A percentile compares a stretch with the other conserved stretches of the same genome.
Evolutionary conservation across 2,113 vertebrate species (phyloP).

Genomic region (Mesitornis unicolor): DNA sequence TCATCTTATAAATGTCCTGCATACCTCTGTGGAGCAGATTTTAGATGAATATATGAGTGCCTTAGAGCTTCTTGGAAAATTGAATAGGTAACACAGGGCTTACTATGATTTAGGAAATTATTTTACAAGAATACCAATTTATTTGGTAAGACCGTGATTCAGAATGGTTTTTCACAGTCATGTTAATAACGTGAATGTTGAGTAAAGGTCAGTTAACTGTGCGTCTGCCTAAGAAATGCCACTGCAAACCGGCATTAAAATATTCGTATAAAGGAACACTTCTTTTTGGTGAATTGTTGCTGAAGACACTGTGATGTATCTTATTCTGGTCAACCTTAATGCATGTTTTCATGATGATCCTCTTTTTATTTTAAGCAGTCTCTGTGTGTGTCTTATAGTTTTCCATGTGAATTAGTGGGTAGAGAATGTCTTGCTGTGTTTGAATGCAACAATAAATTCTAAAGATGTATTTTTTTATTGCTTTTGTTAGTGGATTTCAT

Average conservation of each 20-base stretch:
- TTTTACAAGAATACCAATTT: not conserved
- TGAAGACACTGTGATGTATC: not conserved
- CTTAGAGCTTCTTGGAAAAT: not conserved
- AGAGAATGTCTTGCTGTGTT: not conserved
- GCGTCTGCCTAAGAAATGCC: not conserved
- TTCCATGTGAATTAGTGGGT: not conserved
- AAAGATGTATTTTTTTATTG: not conserved
- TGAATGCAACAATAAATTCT: not conserved
- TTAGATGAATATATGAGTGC: fast-evolving
- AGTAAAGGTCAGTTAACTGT: not conserved
- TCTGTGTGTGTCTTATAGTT: not conserved
- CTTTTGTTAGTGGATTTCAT: not conserved
- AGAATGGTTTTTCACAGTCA: not conserved
- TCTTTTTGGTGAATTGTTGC: not conserved
- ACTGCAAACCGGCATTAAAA: not conserved
- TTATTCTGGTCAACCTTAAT: not conserved
- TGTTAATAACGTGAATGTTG: not conserved
- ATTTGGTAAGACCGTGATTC: not conserved
- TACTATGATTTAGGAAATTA: not conserved
- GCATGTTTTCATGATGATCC: too few species aligned
- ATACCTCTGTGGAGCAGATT: too few species aligned
- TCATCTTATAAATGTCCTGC: not conserved
- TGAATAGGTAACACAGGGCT: not conserved
- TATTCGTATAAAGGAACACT: not conserved
- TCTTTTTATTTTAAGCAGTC: not conserved